Conservation (phyloP, 30 jellyfish, hydroid and myxozoan genomes). For the Turritopsis dohrnii region DNA sequence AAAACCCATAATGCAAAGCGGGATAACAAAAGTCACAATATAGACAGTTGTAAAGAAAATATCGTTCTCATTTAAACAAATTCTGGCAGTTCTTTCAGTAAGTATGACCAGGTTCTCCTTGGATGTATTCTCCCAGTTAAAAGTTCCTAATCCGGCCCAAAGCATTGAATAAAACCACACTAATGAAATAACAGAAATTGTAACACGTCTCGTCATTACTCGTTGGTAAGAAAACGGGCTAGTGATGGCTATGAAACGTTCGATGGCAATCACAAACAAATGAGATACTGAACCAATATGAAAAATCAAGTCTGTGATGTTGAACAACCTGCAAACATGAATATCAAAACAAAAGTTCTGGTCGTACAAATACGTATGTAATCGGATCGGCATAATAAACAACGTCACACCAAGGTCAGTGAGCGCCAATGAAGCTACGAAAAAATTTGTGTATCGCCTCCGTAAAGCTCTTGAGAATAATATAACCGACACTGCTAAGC, state of each 20-base stretch:
- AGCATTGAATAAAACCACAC: constrained; percentile 41
- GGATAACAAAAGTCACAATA: constrained; percentile 31
- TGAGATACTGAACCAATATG: constrained; percentile 75
- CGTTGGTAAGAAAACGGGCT: constrained; percentile 46
- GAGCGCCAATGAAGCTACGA: constrained; percentile 63
- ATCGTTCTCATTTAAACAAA: constrained; percentile 39
- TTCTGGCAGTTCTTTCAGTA: neutral
- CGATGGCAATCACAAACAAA: constrained; percentile 60
- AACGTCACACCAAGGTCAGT: constrained; percentile 62
- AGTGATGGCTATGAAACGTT: constrained; percentile 52
- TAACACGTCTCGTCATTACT: constrained; percentile 40
- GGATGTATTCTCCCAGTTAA: constrained; percentile 53
- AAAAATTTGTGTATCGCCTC: constrained; percentile 54
- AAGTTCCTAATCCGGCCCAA: constrained; percentile 55
- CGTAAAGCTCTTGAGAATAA: constrained; percentile 60
- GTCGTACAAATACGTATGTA: constrained; percentile 31
- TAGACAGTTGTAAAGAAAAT: constrained; percentile 31
- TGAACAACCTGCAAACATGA: constrained; percentile 40
- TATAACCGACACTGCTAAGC: constrained; percentile 55
- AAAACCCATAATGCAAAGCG: constrained; percentile 47
- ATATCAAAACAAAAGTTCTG: constrained; percentile 43
- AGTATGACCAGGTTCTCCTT: neutral
- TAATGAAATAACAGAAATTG: constrained; percentile 12
- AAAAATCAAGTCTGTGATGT: constrained; percentile 42
- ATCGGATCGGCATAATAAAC: constrained; percentile 54